Percentiles rank a stretch among this genome's conserved stretches.
These are phyloP conservation scores for Myotis yumanensis DNA, from an alignment of 2,113 vertebrate genomes.

Conservation along the genomic window DNA sequence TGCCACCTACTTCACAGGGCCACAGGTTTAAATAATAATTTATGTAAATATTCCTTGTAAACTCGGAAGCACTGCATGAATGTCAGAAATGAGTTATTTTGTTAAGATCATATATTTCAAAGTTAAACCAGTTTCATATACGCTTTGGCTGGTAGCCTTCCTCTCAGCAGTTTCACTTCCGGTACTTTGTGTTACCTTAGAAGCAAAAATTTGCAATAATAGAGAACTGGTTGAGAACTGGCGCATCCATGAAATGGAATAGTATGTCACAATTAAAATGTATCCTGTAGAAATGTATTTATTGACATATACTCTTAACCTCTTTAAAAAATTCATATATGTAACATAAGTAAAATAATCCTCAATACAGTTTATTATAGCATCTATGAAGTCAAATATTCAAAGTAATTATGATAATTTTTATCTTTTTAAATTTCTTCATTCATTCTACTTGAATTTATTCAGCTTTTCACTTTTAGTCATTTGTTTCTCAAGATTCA, in stretches of 20 bases:
- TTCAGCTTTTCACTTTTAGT: constrained; percentile 33
- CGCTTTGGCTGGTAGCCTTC: neutral
- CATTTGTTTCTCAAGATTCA: constrained; percentile 66
- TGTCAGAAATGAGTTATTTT: neutral
- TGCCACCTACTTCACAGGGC: neutral
- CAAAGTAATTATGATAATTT: neutral
- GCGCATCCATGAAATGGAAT: neutral
- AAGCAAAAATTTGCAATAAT: neutral
- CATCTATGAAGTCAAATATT: neutral
- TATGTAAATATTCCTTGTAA: neutral
- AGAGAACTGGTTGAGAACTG: neutral
- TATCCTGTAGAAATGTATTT: neutral
- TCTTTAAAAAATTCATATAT: neutral
- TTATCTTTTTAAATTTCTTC: constrained; percentile 15
- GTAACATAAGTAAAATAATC: constrained; percentile 6
- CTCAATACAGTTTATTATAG: neutral
- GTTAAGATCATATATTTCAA: neutral
- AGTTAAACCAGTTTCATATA: neutral
- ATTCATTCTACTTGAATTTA: constrained; percentile 31
- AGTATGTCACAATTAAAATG: neutral
- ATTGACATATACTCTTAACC: neutral
- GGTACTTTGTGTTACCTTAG: neutral
- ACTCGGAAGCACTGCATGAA: neutral
- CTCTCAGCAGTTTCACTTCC: neutral
- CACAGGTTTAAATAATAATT: constrained; percentile 3